Percentiles rank a stretch among this genome's conserved stretches.
These are phyloP conservation scores for Drosophila paulistorum DNA, from an alignment of 1,140 invertebrate species.

Conservation along the genomic window DNA sequence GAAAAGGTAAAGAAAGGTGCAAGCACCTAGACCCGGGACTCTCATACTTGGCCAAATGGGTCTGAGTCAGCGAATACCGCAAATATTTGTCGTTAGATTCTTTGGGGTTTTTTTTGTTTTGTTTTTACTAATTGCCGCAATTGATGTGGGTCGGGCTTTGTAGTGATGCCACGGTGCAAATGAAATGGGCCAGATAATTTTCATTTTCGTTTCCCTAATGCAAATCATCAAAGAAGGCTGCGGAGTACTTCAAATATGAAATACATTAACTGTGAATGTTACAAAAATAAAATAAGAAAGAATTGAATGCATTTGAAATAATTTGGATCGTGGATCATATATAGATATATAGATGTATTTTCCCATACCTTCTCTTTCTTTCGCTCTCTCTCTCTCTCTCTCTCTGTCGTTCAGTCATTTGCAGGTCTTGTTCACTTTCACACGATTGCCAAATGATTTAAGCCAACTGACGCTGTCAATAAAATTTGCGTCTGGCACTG, in stretches of 20 bases:
- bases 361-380: too few species aligned
- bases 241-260: too few species aligned
- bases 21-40: not conserved
- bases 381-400: not conserved
- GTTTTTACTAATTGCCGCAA: conserved; percentile 76
- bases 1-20: not conserved
- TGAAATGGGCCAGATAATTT: conserved; percentile 70
- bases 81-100: conserved; percentile 75
- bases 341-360: too few species aligned
- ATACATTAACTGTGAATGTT: too few species aligned
- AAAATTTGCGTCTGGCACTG: conserved; percentile 75
- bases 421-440: conserved; percentile 39
- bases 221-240: too few species aligned
- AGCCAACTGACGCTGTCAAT: conserved; percentile 75
- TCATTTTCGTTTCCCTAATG: not conserved
- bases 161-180: conserved; percentile 75
- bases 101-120: conserved; percentile 16
- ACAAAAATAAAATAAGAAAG: too few species aligned
- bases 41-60: not conserved
- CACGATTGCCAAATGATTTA: conserved; percentile 71
- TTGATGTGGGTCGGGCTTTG: conserved; percentile 76
- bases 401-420: not conserved
- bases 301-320: too few species aligned
- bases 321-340: too few species aligned
- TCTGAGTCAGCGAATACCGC: conserved; percentile 30